These are phyloP conservation scores for Calvadosia cruxmelitensis DNA, from an alignment of 30 jellyfish, hydroid and myxozoan genomes.

Conservation along the genomic window DNA sequence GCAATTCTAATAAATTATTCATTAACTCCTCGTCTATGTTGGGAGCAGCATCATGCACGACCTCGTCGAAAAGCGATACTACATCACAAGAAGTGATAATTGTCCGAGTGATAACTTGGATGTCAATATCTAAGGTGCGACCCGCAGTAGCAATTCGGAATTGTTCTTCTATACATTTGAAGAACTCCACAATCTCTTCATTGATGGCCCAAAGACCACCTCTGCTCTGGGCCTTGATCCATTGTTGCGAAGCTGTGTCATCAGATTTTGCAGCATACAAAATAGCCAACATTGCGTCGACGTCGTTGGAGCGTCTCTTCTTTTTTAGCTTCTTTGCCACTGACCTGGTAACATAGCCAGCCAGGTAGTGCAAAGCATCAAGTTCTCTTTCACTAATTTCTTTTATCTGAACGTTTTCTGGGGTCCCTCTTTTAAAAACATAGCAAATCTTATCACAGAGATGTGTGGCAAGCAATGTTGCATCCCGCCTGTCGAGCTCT, in stretches of 20 bases:
- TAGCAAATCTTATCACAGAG: too few species aligned
- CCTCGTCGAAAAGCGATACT: conserved; percentile 1
- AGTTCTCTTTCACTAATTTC: too few species aligned
- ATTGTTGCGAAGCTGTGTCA: conserved; percentile 8
- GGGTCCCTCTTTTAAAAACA: too few species aligned
- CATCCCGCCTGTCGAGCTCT: too few species aligned
- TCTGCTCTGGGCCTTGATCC: background rate
- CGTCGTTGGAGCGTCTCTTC: too few species aligned
- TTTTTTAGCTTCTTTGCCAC: too few species aligned
- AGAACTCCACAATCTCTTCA: conserved; percentile 13
- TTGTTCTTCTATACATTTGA: conserved; percentile 14
- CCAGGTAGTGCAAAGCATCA: too few species aligned
- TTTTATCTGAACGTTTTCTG: too few species aligned
- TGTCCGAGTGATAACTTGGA: conserved; percentile 3
- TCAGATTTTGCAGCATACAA: conserved; percentile 8
- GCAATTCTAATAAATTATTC: background rate
- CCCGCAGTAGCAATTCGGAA: conserved; percentile 10
- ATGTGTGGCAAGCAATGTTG: too few species aligned
- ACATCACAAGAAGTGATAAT: background rate
- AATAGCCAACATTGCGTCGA: background rate
- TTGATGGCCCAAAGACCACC: conserved; percentile 19
- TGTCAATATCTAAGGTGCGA: conserved; percentile 4
- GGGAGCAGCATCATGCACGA: conserved; percentile 6
- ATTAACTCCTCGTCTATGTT: conserved; percentile 3
- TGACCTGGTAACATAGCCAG: too few species aligned